These are phyloP conservation scores for Zoanthus solanderi DNA, from an alignment of 92 coral and sea anemone genomes.

Conservation along the genomic window DNA sequence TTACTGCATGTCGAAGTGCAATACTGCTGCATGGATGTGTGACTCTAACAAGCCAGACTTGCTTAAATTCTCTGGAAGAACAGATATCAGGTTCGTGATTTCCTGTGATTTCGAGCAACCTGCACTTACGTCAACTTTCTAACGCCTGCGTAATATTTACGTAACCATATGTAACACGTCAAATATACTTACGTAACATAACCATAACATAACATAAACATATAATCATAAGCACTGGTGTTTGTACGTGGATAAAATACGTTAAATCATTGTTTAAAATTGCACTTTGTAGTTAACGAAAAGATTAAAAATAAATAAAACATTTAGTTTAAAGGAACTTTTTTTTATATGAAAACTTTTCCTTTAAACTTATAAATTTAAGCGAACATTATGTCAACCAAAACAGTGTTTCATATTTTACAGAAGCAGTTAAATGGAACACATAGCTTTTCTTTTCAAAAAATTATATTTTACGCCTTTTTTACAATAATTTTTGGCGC, in stretches of 20 bases:
- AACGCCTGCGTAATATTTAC: slow-evolving; percentile 34
- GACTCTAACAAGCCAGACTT: slow-evolving; percentile 38
- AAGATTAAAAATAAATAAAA: background rate
- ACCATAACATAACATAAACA: background rate
- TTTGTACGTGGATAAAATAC: slow-evolving; percentile 1
- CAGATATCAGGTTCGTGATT: slow-evolving; percentile 37
- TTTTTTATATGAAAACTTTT: too few species aligned
- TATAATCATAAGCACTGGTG: background rate
- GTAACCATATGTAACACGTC: slow-evolving; percentile 28
- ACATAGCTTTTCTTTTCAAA: too few species aligned
- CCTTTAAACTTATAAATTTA: too few species aligned
- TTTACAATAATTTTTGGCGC: too few species aligned
- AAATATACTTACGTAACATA: slow-evolving; percentile 7
- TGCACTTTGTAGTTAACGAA: background rate
- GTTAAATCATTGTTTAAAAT: background rate
- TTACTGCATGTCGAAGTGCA: slow-evolving; percentile 22
- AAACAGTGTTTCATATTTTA: too few species aligned
- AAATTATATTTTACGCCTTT: too few species aligned
- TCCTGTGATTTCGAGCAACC: background rate
- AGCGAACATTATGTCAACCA: too few species aligned
- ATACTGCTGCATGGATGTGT: slow-evolving; percentile 32
- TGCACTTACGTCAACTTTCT: background rate
- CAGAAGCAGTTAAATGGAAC: too few species aligned
- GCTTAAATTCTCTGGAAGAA: slow-evolving; percentile 10
- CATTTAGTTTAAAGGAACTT: background rate